A percentile compares a stretch with the other conserved stretches of the same genome.
phyloP scores from a whole-genome alignment of 1,140 invertebrate species.

The Eupristina koningsbergeri region DNA sequence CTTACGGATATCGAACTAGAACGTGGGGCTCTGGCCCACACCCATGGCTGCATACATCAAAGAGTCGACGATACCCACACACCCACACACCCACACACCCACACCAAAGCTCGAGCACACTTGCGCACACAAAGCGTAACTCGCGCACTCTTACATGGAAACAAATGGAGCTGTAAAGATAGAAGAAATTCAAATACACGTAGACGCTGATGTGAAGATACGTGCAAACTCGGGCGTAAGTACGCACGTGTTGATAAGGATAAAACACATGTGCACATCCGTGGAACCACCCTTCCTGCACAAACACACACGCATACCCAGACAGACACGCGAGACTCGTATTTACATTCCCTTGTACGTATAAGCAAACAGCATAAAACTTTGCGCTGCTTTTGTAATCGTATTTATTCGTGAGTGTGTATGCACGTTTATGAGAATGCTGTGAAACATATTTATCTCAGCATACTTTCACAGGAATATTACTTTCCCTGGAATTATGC shows the following conservation, averaged over 20 bases:
- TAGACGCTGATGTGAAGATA: too few species aligned
- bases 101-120: neutral
- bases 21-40: constrained; percentile 38
- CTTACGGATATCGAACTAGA: constrained; percentile 67
- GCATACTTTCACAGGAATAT: neutral
- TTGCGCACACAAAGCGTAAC: neutral
- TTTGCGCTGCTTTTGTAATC: neutral
- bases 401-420: neutral
- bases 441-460: neutral
- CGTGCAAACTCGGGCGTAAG: too few species aligned
- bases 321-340: neutral
- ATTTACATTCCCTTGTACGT: neutral
- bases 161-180: too few species aligned
- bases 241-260: neutral
- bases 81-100: neutral
- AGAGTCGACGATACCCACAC: neutral
- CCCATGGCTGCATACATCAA: neutral
- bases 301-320: neutral
- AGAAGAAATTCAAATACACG: too few species aligned
- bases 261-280: neutral
- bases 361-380: neutral
- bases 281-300: neutral
- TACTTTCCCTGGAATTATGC: neutral
- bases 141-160: too few species aligned
- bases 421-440: neutral